A percentile compares a stretch with the other conserved stretches of the same genome.
Evolutionary conservation across 2,113 vertebrate genomes (phyloP).

Genomic region (Petrocephalus zakoni): DNA sequence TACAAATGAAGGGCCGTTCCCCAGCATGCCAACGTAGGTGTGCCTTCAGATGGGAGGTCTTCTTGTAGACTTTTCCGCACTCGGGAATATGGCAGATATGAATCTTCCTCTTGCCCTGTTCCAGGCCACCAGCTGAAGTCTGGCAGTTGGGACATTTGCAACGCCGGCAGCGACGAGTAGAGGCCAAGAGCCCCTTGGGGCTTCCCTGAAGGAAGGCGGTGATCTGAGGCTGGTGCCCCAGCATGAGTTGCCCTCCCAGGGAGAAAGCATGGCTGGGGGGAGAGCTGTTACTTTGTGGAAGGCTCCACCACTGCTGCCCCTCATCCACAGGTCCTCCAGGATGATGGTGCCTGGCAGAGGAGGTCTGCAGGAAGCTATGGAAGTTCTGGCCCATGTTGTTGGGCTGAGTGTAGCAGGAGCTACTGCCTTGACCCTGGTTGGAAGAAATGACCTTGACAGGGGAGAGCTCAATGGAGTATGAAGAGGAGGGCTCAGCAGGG

Average conservation of each 20-base stretch:
- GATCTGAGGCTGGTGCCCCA: slow-evolving; percentile 43
- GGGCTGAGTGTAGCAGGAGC: slow-evolving; percentile 35
- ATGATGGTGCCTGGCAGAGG: slow-evolving; percentile 28
- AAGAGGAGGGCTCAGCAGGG: slow-evolving; percentile 38
- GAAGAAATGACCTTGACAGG: slow-evolving; percentile 40
- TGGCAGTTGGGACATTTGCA: slow-evolving; percentile 54
- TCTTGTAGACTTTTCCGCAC: slow-evolving; percentile 61
- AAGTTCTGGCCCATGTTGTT: slow-evolving; percentile 35
- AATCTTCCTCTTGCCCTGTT: slow-evolving; percentile 47
- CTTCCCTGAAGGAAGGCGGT: slow-evolving; percentile 40
- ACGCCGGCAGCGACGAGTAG: slow-evolving; percentile 42
- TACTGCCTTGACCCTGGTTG: slow-evolving; percentile 15
- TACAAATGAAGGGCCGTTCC: slow-evolving; percentile 59
- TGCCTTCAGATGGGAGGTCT: slow-evolving; percentile 63
- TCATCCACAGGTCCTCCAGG: slow-evolving; percentile 30
- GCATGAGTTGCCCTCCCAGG: slow-evolving; percentile 38
- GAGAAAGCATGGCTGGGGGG: slow-evolving; percentile 35
- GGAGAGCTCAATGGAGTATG: slow-evolving; percentile 45
- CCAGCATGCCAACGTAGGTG: slow-evolving; percentile 65
- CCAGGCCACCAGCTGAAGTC: slow-evolving; percentile 25
- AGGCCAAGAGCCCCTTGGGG: slow-evolving; percentile 40
- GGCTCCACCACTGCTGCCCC: slow-evolving; percentile 46
- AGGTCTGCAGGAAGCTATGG: slow-evolving; percentile 34
- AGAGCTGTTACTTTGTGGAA: slow-evolving; percentile 32
- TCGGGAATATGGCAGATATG: slow-evolving; percentile 61